These are phyloP conservation scores for Agrotis clavis DNA, from an alignment of 2,888 invertebrate species.

Conservation along the genomic window DNA sequence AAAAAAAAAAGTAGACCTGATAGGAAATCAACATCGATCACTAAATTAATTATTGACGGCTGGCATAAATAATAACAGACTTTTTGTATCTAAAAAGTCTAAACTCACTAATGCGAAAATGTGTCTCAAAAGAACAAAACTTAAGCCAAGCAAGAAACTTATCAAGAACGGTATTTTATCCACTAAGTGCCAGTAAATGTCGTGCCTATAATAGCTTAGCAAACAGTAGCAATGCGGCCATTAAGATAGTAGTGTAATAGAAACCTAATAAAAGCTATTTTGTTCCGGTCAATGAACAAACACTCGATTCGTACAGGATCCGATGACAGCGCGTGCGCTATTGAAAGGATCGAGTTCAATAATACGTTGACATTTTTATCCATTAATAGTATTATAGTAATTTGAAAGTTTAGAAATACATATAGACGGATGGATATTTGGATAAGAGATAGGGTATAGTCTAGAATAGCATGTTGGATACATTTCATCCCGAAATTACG, in stretches of 20 bases:
- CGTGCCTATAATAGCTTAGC: not conserved
- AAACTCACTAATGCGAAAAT: not conserved
- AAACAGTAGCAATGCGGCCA: slow-evolving; percentile 9
- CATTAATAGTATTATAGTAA: no score
- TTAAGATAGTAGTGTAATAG: slow-evolving; percentile 15
- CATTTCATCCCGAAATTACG: no score
- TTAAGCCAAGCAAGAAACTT: not conserved
- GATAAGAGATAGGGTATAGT: no score
- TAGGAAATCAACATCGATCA: no score
- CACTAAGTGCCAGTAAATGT: not conserved
- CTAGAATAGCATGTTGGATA: no score
- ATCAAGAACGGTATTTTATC: not conserved
- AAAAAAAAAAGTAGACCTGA: no score
- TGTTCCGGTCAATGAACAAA: slow-evolving; percentile 38
- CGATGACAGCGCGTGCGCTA: slow-evolving; percentile 18
- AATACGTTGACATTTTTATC: not conserved
- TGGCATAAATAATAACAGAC: no score
- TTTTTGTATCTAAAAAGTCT: no score
- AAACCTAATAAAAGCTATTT: slow-evolving; percentile 32
- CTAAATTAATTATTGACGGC: no score
- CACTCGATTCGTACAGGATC: slow-evolving; percentile 15
- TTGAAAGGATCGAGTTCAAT: slow-evolving; percentile 7
- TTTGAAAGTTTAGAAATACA: no score
- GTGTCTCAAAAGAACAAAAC: not conserved
- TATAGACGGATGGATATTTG: no score